Percentiles rank a stretch among this genome's conserved stretches.
Conservation (phyloP, 2,113 vertebrate species). For the Meriones unguiculatus region DNA sequence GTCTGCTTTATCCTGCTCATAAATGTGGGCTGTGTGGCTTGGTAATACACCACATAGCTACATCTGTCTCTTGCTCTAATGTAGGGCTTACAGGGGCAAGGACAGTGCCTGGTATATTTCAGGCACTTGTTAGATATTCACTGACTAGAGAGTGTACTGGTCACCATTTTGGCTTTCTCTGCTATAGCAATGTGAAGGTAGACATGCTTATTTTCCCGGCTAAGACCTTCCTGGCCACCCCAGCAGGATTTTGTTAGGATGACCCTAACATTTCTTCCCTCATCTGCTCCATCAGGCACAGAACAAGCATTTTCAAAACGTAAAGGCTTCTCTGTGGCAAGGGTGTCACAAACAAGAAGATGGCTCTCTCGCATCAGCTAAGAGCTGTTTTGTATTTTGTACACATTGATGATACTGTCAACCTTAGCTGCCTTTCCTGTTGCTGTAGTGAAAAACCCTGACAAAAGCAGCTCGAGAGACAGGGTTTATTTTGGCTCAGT, state of each 20-base stretch:
- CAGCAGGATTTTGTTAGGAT: background rate
- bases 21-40: too few species aligned
- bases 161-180: background rate
- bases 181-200: background rate
- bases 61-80: background rate
- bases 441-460: background rate
- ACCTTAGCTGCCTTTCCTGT: background rate
- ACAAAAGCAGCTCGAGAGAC: background rate
- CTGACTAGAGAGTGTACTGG: background rate
- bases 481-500: background rate
- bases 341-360: background rate
- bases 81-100: background rate
- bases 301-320: background rate
- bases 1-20: background rate
- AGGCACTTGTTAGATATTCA: background rate
- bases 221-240: background rate
- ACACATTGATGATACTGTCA: background rate
- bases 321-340: slow-evolving; percentile 19
- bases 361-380: background rate
- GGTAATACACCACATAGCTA: background rate
- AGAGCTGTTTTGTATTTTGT: background rate
- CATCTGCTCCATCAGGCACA: background rate
- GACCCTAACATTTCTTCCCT: background rate
- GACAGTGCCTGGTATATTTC: background rate
- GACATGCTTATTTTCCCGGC: background rate